phyloP scores from a whole-genome alignment of 2,113 vertebrate genomes.

The Catharus fuscescens region DNA sequence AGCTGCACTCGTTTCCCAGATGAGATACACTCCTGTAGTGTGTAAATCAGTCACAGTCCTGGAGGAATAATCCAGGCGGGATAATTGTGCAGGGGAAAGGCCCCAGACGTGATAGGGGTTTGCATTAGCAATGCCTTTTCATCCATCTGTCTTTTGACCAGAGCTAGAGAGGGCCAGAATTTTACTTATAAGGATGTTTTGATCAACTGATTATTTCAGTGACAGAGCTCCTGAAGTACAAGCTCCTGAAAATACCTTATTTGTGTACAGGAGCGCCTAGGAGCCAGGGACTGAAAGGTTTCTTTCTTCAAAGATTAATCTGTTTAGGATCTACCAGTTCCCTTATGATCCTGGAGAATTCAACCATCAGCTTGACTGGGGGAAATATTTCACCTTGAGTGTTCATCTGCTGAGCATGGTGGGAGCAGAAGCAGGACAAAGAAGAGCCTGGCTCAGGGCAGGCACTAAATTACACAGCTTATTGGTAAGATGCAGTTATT shows the following conservation, averaged over 20 bases:
- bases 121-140: slow-evolving; percentile 62
- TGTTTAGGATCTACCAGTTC: background rate
- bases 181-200: slow-evolving; percentile 57
- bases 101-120: slow-evolving; percentile 48
- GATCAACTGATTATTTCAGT: slow-evolving; percentile 47
- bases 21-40: slow-evolving; percentile 48
- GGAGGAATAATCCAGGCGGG: slow-evolving; percentile 52
- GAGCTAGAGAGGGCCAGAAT: slow-evolving; percentile 42
- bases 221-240: slow-evolving; percentile 38
- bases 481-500: background rate
- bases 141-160: slow-evolving; percentile 64
- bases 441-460: slow-evolving; percentile 14
- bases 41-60: slow-evolving; percentile 63
- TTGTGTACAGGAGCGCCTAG: slow-evolving; percentile 24
- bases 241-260: slow-evolving; percentile 39
- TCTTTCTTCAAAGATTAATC: slow-evolving; percentile 12
- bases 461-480: background rate
- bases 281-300: slow-evolving; percentile 11
- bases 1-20: background rate
- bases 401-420: background rate
- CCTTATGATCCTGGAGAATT: background rate
- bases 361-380: background rate
- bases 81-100: slow-evolving; percentile 57
- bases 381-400: background rate
- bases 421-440: background rate